Percentiles rank a stretch among this genome's conserved stretches.
Evolutionary conservation across 1,140 invertebrate genomes (phyloP).

Genomic region (Amyelois transitella): DNA sequence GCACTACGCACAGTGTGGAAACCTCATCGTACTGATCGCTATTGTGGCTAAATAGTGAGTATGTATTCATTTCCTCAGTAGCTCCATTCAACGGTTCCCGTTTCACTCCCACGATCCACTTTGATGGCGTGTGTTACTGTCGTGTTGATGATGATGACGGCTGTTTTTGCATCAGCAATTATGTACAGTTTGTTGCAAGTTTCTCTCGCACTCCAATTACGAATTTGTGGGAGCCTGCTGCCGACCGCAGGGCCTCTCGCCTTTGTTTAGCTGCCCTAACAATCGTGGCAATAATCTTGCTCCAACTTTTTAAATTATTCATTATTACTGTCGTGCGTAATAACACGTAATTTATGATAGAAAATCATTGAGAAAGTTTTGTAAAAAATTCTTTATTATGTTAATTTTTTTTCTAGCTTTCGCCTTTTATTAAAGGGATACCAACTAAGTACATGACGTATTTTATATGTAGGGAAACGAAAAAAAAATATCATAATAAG

Average conservation of each 20-base stretch:
- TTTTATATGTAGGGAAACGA: too few species aligned
- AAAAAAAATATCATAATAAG: too few species aligned
- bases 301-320: constrained; percentile 26
- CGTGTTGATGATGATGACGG: constrained; percentile 51
- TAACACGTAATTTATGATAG: constrained; percentile 14
- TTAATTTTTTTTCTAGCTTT: too few species aligned
- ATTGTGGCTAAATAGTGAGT: constrained; percentile 53
- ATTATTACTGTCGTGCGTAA: constrained; percentile 25
- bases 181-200: constrained; percentile 58
- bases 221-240: constrained; percentile 51
- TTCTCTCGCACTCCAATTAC: constrained; percentile 61
- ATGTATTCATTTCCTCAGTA: constrained; percentile 50
- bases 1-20: constrained; percentile 58
- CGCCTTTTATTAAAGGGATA: neutral
- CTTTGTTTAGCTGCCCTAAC: constrained; percentile 57
- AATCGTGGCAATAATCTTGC: constrained; percentile 38
- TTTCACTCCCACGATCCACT: constrained; percentile 71
- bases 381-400: too few species aligned
- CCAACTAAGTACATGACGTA: too few species aligned
- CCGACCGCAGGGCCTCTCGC: constrained; percentile 34
- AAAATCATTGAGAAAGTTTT: constrained; percentile 13
- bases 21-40: constrained; percentile 53
- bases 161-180: constrained; percentile 68
- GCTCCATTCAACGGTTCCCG: constrained; percentile 59
- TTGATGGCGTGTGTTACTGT: constrained; percentile 57